Conservation (phyloP, 2,113 vertebrate genomes). For the Leucoraja erinaceus region DNA sequence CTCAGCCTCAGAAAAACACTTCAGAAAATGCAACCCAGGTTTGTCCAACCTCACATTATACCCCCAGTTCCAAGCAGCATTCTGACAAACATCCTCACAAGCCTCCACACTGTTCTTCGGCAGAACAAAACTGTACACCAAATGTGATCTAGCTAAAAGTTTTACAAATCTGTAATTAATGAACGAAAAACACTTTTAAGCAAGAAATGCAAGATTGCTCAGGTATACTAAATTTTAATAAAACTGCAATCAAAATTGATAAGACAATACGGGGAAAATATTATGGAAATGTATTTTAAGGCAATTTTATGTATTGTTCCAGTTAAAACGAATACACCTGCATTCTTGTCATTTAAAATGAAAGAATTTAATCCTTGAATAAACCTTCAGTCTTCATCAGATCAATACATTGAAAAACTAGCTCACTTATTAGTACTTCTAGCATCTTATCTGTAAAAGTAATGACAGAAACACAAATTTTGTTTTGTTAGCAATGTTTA, state of each 20-base stretch:
- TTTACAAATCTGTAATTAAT: too few relatives aligned
- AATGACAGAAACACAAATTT: constrained; percentile 3
- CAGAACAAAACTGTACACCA: too few relatives aligned
- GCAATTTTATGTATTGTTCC: neutral
- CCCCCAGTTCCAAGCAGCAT: too few relatives aligned
- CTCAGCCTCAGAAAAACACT: too few relatives aligned
- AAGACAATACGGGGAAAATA: neutral
- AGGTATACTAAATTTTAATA: neutral
- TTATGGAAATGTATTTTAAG: neutral
- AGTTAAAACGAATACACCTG: neutral
- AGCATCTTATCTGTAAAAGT: neutral
- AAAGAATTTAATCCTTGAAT: neutral
- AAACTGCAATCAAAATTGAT: neutral
- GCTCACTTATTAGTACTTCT: neutral
- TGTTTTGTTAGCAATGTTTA: constrained; percentile 14
- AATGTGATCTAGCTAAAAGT: too few relatives aligned
- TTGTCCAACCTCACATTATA: too few relatives aligned
- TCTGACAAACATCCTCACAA: too few relatives aligned
- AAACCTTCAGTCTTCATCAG: neutral
- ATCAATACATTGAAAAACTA: neutral
- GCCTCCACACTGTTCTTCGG: too few relatives aligned
- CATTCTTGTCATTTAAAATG: neutral
- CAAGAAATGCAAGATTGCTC: neutral
- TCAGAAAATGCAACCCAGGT: too few relatives aligned
- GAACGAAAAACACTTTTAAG: neutral